Percentiles rank a stretch among this genome's conserved stretches.
phyloP scores from a whole-genome alignment of 2,113 vertebrate genomes.

The Antechinus stuartii region DNA sequence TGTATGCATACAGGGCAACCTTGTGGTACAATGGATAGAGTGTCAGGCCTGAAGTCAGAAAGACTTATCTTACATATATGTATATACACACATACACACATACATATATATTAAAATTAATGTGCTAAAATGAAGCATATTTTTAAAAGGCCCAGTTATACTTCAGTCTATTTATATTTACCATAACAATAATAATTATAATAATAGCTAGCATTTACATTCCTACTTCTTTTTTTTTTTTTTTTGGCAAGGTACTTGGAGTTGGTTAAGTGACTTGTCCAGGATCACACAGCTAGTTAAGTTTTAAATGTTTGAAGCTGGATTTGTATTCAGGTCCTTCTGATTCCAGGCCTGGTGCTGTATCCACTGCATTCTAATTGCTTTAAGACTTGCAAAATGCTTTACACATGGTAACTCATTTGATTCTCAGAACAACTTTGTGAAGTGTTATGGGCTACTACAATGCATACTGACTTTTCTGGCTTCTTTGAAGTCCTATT shows the following conservation, averaged over 20 bases:
- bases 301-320: too few relatives aligned
- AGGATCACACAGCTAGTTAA: too few relatives aligned
- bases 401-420: background rate
- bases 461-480: background rate
- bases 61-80: too few relatives aligned
- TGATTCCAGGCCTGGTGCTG: too few relatives aligned
- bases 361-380: too few relatives aligned
- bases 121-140: background rate
- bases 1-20: background rate
- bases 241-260: too few relatives aligned
- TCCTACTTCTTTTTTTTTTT: too few relatives aligned
- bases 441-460: background rate
- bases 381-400: background rate
- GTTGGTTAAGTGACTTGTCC: too few relatives aligned
- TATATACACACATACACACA: background rate
- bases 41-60: too few relatives aligned
- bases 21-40: too few relatives aligned
- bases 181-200: background rate
- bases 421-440: background rate
- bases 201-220: background rate
- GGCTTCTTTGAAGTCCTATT: background rate
- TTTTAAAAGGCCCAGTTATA: background rate
- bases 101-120: background rate
- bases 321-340: too few relatives aligned
- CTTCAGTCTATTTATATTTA: background rate